Evolutionary conservation across 2,888 invertebrate genomes (phyloP), one percentile per base, ranked within the genome.

Genomic region (Rhagophthalmus giganteus): DNA sequence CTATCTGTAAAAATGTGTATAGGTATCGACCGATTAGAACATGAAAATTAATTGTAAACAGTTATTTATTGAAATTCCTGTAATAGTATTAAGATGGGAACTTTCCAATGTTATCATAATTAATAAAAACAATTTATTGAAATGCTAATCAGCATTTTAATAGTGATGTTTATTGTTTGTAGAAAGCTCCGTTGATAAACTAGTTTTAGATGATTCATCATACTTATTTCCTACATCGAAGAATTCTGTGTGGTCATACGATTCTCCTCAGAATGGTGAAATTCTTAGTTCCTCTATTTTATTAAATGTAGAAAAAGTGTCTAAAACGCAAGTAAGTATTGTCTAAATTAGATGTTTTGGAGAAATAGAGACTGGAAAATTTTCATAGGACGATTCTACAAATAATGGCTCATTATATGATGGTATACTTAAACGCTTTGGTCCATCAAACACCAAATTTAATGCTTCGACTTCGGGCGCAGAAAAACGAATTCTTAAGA

Each of bases 401-500:
- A n/a, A n/a, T n/a, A n/a, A n/a, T n/a, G n/a, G n/a, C n/a, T n/a
- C n/a, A n/a, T n/a, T n/a, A n/a, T n/a, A n/a, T n/a, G n/a, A n/a
- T n/a, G n/a, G n/a, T n/a, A n/a, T n/a, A n/a, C 6, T 20, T 35
- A 9, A 9, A 16, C 15, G 14, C 37, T 6, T 37, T 45, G 5
- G 31, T 12, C 13, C 14, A 15, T 27, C 10, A 16, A 16, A 10
- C 10, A 9, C 20, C 6, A 34, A 34, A 8, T 34, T 16, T 7
- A 24, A 34, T n/a, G 7, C 34, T 2, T 2, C 34, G 11, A 28
- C 35, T 9, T 25, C 31, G 8, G 26, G 13, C 15, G 25, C 35
- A n/a, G 28, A 28, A 11, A 41, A 37, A 24, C 50, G 59, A 32
- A 62, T 64, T 14, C 72, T 74, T 41, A 82, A 82, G 68, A 86